phyloP scores from a whole-genome alignment of 2,113 vertebrate species.

The Leuciscus idus region DNA sequence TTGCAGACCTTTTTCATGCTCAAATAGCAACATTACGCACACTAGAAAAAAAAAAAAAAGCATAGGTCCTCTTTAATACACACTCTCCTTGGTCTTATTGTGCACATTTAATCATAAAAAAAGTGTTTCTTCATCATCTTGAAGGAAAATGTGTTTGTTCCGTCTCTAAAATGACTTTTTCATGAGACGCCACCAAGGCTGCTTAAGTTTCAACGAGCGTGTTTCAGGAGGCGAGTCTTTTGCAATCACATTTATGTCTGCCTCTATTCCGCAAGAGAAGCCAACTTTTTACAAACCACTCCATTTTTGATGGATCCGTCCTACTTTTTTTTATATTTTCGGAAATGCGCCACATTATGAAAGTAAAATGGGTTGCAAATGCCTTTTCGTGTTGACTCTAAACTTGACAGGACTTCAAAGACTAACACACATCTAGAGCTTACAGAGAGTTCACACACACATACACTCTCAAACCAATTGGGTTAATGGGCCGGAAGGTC shows the following conservation, averaged over 20 bases:
- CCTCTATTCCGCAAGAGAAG: not conserved
- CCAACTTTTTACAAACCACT: not conserved
- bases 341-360: not conserved
- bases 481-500: slow-evolving; percentile 52
- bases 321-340: not conserved
- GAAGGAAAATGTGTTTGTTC: not conserved
- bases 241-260: not conserved
- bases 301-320: not conserved
- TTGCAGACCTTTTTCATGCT: too few species aligned
- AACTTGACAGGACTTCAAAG: slow-evolving; percentile 9
- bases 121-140: not conserved
- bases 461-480: slow-evolving; percentile 13
- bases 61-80: not conserved
- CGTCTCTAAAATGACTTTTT: not conserved
- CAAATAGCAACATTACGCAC: too few species aligned
- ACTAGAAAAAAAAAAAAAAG: too few species aligned
- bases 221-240: not conserved
- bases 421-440: slow-evolving; percentile 23
- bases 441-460: slow-evolving; percentile 11
- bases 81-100: not conserved
- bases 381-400: slow-evolving; percentile 17
- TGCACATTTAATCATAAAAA: not conserved
- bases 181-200: not conserved
- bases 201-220: not conserved
- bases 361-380: not conserved